A percentile compares a stretch with the other conserved stretches of the same genome.
phyloP scores from a whole-genome alignment of 2,888 invertebrate genomes.

The Bedellia somnulentella region DNA sequence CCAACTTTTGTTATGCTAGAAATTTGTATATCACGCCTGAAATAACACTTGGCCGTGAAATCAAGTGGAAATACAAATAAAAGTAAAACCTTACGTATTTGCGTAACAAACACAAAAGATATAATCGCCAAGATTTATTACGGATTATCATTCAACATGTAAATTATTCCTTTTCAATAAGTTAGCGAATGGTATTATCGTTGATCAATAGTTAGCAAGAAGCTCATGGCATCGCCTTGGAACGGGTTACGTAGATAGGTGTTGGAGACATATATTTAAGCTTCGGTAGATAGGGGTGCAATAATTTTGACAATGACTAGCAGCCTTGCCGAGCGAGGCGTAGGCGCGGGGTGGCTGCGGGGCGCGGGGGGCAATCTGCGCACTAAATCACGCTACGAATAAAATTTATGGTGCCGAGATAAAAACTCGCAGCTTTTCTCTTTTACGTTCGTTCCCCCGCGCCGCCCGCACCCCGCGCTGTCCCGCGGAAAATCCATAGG shows the following conservation, averaged over 20 bases:
- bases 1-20: no score
- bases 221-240: conserved; percentile 16
- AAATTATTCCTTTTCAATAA: conserved; percentile 19
- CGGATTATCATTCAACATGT: conserved; percentile 23
- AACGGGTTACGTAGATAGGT: conserved; percentile 48
- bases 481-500: conserved; percentile 57
- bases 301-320: conserved; percentile 63
- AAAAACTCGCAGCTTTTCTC: conserved; percentile 66
- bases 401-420: conserved; percentile 65
- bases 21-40: no score
- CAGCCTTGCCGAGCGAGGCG: conserved; percentile 57
- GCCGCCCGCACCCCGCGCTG: conserved; percentile 18
- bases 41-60: no score
- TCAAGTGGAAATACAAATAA: no score
- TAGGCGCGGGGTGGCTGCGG: conserved; percentile 39
- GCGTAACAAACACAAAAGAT: no score
- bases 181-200: no score
- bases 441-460: conserved; percentile 57
- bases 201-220: no score
- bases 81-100: no score
- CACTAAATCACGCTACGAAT: conserved; percentile 65
- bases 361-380: conserved; percentile 57
- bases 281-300: conserved; percentile 62
- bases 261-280: conserved; percentile 59
- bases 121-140: no score